phyloP scores from a whole-genome alignment of 2,113 vertebrate genomes.

The Hiodon tergisus region DNA sequence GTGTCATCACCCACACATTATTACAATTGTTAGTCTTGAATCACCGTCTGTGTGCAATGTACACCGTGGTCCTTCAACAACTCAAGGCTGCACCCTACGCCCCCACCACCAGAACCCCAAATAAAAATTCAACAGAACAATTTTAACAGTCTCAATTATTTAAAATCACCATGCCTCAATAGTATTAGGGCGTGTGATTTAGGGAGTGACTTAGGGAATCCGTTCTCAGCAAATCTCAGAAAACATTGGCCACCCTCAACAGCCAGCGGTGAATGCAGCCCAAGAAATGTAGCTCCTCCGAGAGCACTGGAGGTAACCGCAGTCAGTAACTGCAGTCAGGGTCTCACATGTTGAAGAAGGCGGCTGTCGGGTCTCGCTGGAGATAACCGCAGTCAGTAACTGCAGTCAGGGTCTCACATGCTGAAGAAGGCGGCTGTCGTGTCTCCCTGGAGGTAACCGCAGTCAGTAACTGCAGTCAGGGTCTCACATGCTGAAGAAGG shows the following conservation, averaged over 20 bases:
- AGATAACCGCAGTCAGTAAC: neutral
- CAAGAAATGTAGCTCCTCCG: no score
- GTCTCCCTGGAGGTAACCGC: no score
- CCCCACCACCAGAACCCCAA: slow-evolving; percentile 11
- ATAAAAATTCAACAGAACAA: slow-evolving; percentile 6
- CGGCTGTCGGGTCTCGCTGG: neutral
- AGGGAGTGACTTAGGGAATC: neutral
- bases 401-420: neutral
- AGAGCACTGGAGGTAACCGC: neutral
- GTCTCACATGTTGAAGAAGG: neutral
- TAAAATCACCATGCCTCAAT: neutral
- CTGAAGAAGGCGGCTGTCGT: neutral
- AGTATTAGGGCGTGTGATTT: slow-evolving; percentile 2
- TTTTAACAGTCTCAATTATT: slow-evolving; percentile 37
- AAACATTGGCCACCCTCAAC: no score
- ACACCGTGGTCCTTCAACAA: no score
- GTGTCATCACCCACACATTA: neutral
- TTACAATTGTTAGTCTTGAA: neutral
- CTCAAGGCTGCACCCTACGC: neutral
- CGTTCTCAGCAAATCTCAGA: no score
- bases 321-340: neutral
- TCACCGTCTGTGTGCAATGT: neutral
- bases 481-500: neutral
- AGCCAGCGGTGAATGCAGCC: no score
- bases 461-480: no score